Evolutionary conservation across 2,113 vertebrate genomes (phyloP).

Genomic region (Nycticryphes semicollaris): DNA sequence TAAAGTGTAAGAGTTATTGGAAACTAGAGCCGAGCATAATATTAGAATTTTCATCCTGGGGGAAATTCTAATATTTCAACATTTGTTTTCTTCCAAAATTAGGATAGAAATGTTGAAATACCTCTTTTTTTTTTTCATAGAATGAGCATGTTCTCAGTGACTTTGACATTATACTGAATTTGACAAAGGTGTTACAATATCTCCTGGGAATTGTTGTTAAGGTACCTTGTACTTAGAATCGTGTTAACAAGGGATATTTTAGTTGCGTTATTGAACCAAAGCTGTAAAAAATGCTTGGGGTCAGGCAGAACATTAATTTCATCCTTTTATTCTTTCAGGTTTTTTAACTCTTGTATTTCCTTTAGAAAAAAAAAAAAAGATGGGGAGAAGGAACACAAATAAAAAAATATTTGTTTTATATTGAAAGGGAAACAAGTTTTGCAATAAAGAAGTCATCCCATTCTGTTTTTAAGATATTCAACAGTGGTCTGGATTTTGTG

Average conservation of each 20-base stretch:
- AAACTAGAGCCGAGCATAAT: slow-evolving; percentile 51
- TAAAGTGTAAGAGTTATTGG: slow-evolving; percentile 66
- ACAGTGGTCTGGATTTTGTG: not conserved
- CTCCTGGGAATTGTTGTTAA: slow-evolving; percentile 23
- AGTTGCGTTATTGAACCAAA: slow-evolving; percentile 39
- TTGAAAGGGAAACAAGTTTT: not conserved
- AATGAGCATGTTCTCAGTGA: slow-evolving; percentile 28
- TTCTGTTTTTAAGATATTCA: not conserved
- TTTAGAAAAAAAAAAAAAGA: not conserved
- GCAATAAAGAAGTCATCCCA: not conserved
- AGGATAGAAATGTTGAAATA: slow-evolving; percentile 54
- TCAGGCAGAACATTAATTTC: not conserved
- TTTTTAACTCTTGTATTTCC: not conserved
- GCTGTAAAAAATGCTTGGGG: not conserved
- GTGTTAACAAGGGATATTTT: slow-evolving; percentile 52
- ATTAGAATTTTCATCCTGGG: slow-evolving; percentile 60
- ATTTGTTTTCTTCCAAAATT: slow-evolving; percentile 63
- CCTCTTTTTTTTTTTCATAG: slow-evolving; percentile 9
- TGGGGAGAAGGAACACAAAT: too few species aligned
- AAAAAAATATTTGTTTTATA: not conserved
- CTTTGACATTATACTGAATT: slow-evolving; percentile 39
- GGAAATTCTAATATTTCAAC: slow-evolving; percentile 62
- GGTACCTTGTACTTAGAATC: slow-evolving; percentile 18
- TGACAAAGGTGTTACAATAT: slow-evolving; percentile 41
- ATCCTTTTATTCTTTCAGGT: not conserved